Evolutionary conservation across 2,113 vertebrate species (phyloP).

Genomic region (Cyprinus carpio): DNA sequence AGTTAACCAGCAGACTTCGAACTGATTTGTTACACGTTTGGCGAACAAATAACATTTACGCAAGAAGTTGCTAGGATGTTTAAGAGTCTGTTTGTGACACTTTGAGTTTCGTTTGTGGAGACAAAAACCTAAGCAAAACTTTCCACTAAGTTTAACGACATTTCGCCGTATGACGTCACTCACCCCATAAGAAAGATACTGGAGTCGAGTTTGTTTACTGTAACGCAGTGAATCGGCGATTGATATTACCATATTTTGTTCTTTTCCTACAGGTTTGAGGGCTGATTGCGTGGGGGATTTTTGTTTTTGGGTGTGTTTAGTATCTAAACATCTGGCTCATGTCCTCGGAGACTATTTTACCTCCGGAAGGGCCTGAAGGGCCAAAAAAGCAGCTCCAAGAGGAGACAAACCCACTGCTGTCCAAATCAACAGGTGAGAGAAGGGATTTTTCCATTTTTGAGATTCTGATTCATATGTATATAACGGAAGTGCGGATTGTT

Average conservation of each 20-base stretch:
- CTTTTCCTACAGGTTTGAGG: slow-evolving; percentile 70
- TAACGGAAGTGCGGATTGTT: background rate
- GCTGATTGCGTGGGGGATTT: slow-evolving; percentile 65
- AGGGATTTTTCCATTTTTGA: background rate
- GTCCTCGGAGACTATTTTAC: slow-evolving; percentile 85
- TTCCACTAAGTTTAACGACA: slow-evolving; percentile 66
- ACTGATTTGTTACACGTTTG: background rate
- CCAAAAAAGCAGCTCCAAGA: slow-evolving; percentile 74
- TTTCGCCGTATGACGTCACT: slow-evolving; percentile 69
- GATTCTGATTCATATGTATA: background rate
- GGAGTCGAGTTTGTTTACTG: background rate
- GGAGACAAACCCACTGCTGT: slow-evolving; percentile 78
- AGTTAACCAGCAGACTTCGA: slow-evolving; percentile 60
- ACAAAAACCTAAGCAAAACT: slow-evolving; percentile 54
- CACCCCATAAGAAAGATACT: slow-evolving; percentile 42
- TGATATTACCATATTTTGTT: slow-evolving; percentile 49
- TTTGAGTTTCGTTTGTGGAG: slow-evolving; percentile 14
- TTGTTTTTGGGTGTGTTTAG: slow-evolving; percentile 52
- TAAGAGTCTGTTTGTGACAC: slow-evolving; percentile 41
- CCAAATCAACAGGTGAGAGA: slow-evolving; percentile 78
- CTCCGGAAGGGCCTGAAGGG: slow-evolving; percentile 83
- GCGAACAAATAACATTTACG: background rate
- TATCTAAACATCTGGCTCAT: slow-evolving; percentile 82
- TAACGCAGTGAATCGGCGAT: background rate
- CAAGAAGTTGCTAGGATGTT: background rate